Evolutionary conservation across 2,113 vertebrate species (phyloP).

Genomic region (Mixornis gularis): DNA sequence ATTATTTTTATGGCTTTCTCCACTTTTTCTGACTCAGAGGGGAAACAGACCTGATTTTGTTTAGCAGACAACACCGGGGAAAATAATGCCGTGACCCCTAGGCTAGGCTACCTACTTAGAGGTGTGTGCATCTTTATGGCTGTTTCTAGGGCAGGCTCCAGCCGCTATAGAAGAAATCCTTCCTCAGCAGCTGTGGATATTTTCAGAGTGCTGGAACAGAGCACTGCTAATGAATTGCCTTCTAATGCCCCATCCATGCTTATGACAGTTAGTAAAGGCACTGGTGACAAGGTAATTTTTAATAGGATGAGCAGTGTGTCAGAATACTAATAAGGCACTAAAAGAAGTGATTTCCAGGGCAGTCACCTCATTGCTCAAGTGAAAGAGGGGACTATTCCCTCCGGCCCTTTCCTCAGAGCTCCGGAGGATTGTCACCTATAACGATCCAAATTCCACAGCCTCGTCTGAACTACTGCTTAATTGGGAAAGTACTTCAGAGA

Average conservation of each 20-base stretch:
- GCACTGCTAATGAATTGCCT: constrained; percentile 33
- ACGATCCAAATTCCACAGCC: not conserved
- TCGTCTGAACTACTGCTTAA: constrained; percentile 13
- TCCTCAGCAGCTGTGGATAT: not conserved
- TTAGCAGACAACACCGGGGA: not conserved
- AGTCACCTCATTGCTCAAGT: constrained; percentile 15
- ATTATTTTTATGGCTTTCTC: not conserved
- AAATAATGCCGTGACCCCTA: not conserved
- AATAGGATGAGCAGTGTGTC: constrained; percentile 35
- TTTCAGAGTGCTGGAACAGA: not conserved
- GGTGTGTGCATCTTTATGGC: not conserved
- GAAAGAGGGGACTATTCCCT: constrained; percentile 19
- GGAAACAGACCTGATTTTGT: not conserved
- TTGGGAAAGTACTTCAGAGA: not conserved
- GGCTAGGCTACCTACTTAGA: not conserved
- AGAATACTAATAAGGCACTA: constrained; percentile 59
- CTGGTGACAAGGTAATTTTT: constrained; percentile 43
- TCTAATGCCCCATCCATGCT: constrained; percentile 29
- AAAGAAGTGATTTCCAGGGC: constrained; percentile 23
- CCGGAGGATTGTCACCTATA: constrained; percentile 6
- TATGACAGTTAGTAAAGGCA: constrained; percentile 40
- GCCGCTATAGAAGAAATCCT: not conserved
- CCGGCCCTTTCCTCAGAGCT: not conserved
- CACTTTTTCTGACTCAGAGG: not conserved
- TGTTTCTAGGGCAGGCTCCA: not conserved